Conservation (phyloP, 2,797 vertebrate species). For the Pyrocephalus nanus region DNA sequence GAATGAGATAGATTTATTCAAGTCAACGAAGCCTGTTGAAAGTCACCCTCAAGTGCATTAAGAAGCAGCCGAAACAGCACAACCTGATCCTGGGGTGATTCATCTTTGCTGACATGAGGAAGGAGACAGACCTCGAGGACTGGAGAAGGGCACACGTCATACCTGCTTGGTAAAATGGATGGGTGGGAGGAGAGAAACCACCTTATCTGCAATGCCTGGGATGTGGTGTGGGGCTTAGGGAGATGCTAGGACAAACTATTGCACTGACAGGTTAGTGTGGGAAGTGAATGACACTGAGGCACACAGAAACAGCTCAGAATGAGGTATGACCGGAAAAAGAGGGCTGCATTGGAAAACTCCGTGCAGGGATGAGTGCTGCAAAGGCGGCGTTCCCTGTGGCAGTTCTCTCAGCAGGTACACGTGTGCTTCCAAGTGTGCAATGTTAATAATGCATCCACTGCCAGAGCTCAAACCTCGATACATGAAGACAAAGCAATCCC, state of each 20-base stretch:
- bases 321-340: neutral
- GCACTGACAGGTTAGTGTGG: neutral
- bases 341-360: neutral
- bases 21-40: neutral
- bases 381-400: neutral
- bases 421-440: slow-evolving; percentile 27
- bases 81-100: neutral
- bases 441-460: slow-evolving; percentile 37
- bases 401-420: slow-evolving; percentile 41
- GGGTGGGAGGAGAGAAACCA: neutral
- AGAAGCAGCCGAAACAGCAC: neutral
- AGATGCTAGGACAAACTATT: neutral
- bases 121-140: neutral
- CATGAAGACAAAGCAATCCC: slow-evolving; percentile 7
- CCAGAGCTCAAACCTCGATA: slow-evolving; percentile 36
- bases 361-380: neutral
- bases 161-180: neutral
- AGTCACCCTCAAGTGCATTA: slow-evolving; percentile 15
- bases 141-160: neutral
- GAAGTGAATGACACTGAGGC: neutral
- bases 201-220: rapidly evolving
- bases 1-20: slow-evolving; percentile 23
- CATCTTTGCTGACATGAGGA: rapidly evolving
- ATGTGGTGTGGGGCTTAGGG: neutral
- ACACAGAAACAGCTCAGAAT: neutral